Evolutionary conservation across 2,797 vertebrate species (phyloP).

Genomic region (Coranthus polyacanthus): DNA sequence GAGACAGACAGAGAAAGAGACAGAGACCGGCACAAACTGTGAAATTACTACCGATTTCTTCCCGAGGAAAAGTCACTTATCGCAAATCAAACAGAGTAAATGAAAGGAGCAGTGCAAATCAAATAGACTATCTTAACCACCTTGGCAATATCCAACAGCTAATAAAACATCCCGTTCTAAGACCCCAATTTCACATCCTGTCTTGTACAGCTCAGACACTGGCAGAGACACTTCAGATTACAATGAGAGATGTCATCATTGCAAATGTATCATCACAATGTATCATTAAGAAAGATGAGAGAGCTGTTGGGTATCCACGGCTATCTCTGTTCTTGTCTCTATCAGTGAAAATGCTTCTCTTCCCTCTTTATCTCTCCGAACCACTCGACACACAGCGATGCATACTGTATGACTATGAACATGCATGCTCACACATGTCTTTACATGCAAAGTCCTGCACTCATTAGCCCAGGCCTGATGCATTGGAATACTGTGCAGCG

Average conservation of each 20-base stretch:
- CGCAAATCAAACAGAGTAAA: slow-evolving; percentile 74
- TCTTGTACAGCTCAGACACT: slow-evolving; percentile 33
- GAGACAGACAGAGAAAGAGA: slow-evolving; percentile 5
- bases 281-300: slow-evolving; percentile 62
- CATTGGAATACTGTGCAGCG: slow-evolving; percentile 17
- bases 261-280: slow-evolving; percentile 56
- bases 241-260: slow-evolving; percentile 61
- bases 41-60: slow-evolving; percentile 67
- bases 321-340: slow-evolving; percentile 42
- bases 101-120: slow-evolving; percentile 71
- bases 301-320: slow-evolving; percentile 37
- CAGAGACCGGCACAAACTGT: slow-evolving; percentile 59
- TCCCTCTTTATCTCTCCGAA: slow-evolving; percentile 11
- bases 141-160: slow-evolving; percentile 62
- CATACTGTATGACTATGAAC: slow-evolving; percentile 8
- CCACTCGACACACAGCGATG: neutral
- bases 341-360: slow-evolving; percentile 29
- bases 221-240: slow-evolving; percentile 53
- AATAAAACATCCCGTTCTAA: slow-evolving; percentile 65
- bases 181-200: slow-evolving; percentile 61
- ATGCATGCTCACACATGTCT: neutral
- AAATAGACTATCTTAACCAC: slow-evolving; percentile 67
- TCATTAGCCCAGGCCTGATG: neutral
- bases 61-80: slow-evolving; percentile 67
- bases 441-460: slow-evolving; percentile 31